Base-by-base conservation (phyloP, 2,797 vertebrate species). In the Loris lydekkerianus region DNA sequence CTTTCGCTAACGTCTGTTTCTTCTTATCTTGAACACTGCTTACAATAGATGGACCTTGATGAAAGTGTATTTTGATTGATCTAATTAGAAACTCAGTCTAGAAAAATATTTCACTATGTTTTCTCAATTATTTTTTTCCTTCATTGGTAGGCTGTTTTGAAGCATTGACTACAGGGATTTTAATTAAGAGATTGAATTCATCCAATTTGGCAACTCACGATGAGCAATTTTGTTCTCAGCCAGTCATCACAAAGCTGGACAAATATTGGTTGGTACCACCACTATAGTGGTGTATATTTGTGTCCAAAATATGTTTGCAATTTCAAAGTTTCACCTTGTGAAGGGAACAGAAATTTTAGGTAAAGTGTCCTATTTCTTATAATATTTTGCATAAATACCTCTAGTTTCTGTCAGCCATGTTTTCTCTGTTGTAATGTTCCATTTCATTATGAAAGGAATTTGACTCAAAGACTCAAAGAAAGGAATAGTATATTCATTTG, bases 401-500 rank as follows among this genome's bases (percentile, higher is more conserved):
- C 18, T 40, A 87, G 7, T 65, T 14, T 96, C 37, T 34, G 3
- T 70, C 1, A 43, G 14, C 8, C 56, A 37, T 58, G 10, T 21
- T 88, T 13, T 93, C 25, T 89, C n/a, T 82, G 29, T 7, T 90
- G 11, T 58, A 76, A 78, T 31, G 13, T 31, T 82, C 63, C 73
- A 31, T 91, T 31, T 46, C 29, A 23, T 46, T 87, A 15, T 34
- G 77, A 76, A 93, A 89, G 85, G 37, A 21, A 96, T 70, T 81
- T 70, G 0, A 40, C 40, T 40, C 40, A 40, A 40, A 40, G 67
- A 67, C 31, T 76, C 58, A 84, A 89, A 85, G 10, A 82, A 96
- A 96, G 81, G 93, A 20, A 76, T 91, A 95, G 58, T 89, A 91
- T 91, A 65, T 10, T 31, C 77, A 87, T 92, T 92, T 97, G 72